Percentiles rank a stretch among this genome's conserved stretches.
phyloP scores from a whole-genome alignment of 2,888 invertebrate genomes.

The Idaea straminata region DNA sequence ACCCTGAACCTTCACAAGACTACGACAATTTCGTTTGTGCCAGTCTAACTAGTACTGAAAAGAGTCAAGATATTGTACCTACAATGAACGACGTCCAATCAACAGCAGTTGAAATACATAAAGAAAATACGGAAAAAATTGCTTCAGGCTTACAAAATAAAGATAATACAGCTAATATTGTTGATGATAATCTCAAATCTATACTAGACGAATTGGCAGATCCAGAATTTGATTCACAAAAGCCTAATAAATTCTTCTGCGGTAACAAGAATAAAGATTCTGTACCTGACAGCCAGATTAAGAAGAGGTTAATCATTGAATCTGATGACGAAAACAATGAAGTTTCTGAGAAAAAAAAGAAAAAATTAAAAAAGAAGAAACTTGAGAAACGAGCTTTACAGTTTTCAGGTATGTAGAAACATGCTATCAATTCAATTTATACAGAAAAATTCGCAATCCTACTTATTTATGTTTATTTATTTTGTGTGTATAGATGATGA shows the following conservation, averaged over 20 bases:
- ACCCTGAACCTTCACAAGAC: constrained; percentile 28
- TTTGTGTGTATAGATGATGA: constrained; percentile 49
- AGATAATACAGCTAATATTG: constrained; percentile 1
- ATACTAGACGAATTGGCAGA: constrained; percentile 65
- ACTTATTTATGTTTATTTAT: not conserved
- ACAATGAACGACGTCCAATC: not conserved
- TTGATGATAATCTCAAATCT: constrained; percentile 36
- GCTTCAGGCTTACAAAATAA: constrained; percentile 5
- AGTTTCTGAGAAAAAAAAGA: constrained; percentile 44
- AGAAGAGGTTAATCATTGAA: constrained; percentile 66
- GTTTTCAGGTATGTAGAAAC: constrained; percentile 58
- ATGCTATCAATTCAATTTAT: not conserved
- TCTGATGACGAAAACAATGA: constrained; percentile 62
- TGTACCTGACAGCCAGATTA: constrained; percentile 24
- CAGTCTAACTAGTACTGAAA: constrained; percentile 12
- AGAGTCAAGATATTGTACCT: not conserved
- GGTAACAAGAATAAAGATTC: constrained; percentile 32
- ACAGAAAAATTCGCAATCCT: not conserved
- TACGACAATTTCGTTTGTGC: constrained; percentile 24
- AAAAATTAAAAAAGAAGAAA: constrained; percentile 61
- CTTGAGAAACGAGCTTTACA: constrained; percentile 58
- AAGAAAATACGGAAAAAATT: constrained; percentile 7
- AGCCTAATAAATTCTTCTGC: constrained; percentile 55
- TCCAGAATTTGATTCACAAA: constrained; percentile 51
- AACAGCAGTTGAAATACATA: constrained; percentile 7